Conservation (phyloP, 2,797 vertebrate species). For the Periparus ater region DNA sequence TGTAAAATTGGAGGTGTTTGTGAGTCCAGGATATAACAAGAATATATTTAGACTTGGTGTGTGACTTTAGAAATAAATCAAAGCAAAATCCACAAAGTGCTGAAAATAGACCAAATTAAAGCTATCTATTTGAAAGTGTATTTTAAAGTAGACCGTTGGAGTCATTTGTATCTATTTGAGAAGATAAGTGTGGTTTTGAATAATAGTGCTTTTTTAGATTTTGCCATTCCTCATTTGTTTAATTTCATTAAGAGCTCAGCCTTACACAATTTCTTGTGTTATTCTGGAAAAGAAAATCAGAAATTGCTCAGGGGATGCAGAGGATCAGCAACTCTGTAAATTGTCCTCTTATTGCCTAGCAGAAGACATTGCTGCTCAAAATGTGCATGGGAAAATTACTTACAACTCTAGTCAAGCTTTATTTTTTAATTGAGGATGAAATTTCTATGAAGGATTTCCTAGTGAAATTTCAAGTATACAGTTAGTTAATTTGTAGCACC, state of each 20-base stretch:
- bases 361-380: not conserved
- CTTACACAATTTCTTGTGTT: not conserved
- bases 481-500: not conserved
- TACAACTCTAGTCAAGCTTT: not conserved
- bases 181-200: not conserved
- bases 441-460: not conserved
- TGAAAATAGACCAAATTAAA: not conserved
- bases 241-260: not conserved
- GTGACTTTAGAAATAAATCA: not conserved
- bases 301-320: not conserved
- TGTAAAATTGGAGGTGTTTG: not conserved
- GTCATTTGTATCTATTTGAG: not conserved
- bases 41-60: not conserved
- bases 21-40: not conserved
- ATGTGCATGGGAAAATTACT: not conserved
- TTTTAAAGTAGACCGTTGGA: constrained; percentile 11
- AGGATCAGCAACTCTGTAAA: not conserved
- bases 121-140: not conserved
- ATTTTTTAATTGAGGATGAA: not conserved
- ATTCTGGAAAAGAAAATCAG: not conserved
- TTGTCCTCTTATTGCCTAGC: not conserved
- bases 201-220: not conserved
- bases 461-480: not conserved
- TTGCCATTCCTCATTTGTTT: not conserved
- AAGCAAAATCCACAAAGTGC: not conserved